Conservation (phyloP, 2,113 vertebrate genomes). For the Chauna torquata region DNA sequence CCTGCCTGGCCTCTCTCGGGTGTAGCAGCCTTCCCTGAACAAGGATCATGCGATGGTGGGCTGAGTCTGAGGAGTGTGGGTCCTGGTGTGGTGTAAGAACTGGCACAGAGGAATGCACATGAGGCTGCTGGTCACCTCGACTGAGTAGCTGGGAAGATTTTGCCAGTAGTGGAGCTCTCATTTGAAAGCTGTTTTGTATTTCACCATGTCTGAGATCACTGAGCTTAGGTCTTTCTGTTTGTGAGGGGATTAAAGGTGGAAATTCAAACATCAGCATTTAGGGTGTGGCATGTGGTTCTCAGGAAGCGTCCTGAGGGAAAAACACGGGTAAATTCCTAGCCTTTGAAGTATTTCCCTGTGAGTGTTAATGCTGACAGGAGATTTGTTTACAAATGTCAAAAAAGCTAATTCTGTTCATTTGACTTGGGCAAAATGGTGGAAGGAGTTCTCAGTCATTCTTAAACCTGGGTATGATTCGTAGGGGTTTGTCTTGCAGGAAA, state of each 20-base stretch:
- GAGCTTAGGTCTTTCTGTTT: background rate
- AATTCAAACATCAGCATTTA: rapidly evolving
- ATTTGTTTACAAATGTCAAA: background rate
- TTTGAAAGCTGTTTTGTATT: too few relatives aligned
- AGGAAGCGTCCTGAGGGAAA: background rate
- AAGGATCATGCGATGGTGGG: rapidly evolving
- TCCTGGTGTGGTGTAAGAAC: rapidly evolving
- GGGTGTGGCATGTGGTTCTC: rapidly evolving
- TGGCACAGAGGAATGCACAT: rapidly evolving
- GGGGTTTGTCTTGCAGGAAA: background rate
- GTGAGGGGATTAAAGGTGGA: too few relatives aligned
- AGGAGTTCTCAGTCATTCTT: background rate
- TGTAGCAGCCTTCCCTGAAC: rapidly evolving
- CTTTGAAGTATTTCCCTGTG: background rate
- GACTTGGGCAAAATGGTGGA: background rate
- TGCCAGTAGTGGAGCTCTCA: rapidly evolving
- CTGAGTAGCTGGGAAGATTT: rapidly evolving
- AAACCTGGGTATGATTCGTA: background rate
- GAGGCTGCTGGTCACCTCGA: background rate
- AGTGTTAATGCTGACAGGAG: background rate
- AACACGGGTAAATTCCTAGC: rapidly evolving
- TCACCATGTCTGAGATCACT: background rate
- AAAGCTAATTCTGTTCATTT: background rate
- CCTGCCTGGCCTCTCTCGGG: background rate
- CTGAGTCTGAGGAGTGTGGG: rapidly evolving